Evolutionary conservation across 2,113 vertebrate species (phyloP).

Genomic region (Psettodes erumei): DNA sequence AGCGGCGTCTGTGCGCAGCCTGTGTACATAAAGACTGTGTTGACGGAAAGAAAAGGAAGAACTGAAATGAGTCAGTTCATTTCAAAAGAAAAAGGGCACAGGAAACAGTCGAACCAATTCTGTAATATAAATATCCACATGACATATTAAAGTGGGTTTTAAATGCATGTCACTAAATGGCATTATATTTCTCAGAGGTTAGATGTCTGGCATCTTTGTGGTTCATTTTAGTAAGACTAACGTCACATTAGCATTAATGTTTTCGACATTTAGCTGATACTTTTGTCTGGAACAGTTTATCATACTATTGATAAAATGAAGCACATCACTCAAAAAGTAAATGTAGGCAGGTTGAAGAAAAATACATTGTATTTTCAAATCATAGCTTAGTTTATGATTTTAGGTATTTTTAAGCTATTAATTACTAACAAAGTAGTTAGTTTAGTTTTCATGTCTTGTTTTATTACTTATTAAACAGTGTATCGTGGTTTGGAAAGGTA

Average conservation of each 20-base stretch:
- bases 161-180: background rate
- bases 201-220: background rate
- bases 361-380: background rate
- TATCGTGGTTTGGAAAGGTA: background rate
- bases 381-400: background rate
- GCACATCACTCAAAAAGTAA: background rate
- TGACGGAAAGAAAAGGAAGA: constrained; percentile 25
- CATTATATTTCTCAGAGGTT: background rate
- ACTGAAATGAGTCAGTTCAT: constrained; percentile 12
- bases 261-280: background rate
- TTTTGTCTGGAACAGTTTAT: background rate
- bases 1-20: constrained; percentile 35
- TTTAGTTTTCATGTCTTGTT: background rate
- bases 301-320: background rate
- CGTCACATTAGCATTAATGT: constrained; percentile 1
- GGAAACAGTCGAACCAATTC: background rate
- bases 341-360: background rate
- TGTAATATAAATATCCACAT: constrained; percentile 1
- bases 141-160: constrained; percentile 25
- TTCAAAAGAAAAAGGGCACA: constrained; percentile 20
- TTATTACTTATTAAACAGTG: background rate
- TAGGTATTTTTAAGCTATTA: background rate
- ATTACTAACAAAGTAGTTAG: background rate
- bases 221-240: background rate
- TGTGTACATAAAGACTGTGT: constrained; percentile 43